phyloP scores from a whole-genome alignment of 2,888 invertebrate genomes.

The Meloe dianella region DNA sequence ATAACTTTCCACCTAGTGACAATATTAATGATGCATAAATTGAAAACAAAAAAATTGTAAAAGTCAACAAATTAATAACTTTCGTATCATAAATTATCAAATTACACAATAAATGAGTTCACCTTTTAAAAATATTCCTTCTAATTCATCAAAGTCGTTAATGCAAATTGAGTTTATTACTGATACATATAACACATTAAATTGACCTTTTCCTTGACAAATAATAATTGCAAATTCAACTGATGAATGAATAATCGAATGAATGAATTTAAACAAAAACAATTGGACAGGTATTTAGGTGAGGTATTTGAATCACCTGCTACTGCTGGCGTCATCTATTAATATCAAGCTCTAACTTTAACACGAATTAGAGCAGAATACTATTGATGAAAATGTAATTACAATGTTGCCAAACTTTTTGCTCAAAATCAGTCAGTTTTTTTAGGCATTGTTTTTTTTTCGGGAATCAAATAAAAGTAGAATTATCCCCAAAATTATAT shows the following conservation, averaged over 20 bases:
- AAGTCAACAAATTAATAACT: background rate
- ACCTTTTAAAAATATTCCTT: background rate
- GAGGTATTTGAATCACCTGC: background rate
- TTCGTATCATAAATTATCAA: background rate
- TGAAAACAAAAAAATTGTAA: background rate
- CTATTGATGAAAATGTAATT: background rate
- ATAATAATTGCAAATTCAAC: background rate
- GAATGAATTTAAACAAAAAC: background rate
- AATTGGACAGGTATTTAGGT: background rate
- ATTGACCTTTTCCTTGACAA: background rate
- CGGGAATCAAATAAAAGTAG: too few species aligned
- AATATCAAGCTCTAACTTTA: background rate
- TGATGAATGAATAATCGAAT: background rate
- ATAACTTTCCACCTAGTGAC: background rate
- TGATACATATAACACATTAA: background rate
- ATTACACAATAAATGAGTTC: background rate
- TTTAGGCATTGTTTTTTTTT: too few species aligned
- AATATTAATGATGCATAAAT: background rate
- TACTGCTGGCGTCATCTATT: background rate
- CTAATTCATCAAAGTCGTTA: background rate
- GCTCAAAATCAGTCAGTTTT: too few species aligned
- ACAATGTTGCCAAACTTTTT: too few species aligned
- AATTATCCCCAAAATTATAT: too few species aligned
- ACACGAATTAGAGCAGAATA: background rate
- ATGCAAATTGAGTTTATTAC: background rate